phyloP scores from a whole-genome alignment of 2,113 vertebrate genomes.

The Burhinus oedicnemus region DNA sequence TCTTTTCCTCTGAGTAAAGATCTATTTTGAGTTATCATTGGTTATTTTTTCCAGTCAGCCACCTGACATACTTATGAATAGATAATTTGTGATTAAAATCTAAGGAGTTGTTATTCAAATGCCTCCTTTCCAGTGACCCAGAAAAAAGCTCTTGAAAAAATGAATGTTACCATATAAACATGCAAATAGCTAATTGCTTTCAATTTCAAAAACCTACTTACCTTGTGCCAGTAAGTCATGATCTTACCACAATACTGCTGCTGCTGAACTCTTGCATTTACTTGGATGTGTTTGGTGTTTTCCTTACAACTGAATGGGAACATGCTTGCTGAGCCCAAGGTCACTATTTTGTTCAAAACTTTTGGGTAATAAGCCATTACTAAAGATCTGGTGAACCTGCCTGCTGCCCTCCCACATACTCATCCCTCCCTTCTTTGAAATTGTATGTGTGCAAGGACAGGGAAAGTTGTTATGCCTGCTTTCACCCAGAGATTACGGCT shows the following conservation, averaged over 20 bases:
- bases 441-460: accelerated
- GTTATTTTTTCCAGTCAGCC: conserved; percentile 41
- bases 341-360: background rate
- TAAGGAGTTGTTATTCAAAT: conserved; percentile 54
- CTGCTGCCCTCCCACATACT: background rate
- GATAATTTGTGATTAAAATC: conserved; percentile 59
- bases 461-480: background rate
- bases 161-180: conserved; percentile 1
- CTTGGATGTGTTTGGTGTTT: background rate
- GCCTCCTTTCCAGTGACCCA: background rate
- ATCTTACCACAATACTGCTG: background rate
- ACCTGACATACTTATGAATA: conserved; percentile 25
- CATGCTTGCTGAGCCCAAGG: background rate
- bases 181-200: background rate
- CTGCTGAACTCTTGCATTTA: background rate
- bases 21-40: conserved; percentile 52
- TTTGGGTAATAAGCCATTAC: background rate
- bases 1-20: conserved; percentile 57
- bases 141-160: conserved; percentile 39
- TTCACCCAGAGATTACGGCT: background rate
- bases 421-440: background rate
- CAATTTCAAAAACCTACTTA: conserved; percentile 10
- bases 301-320: background rate
- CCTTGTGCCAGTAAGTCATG: conserved; percentile 26
- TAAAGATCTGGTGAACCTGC: background rate